These are phyloP conservation scores for Galerucella pusilla DNA, from an alignment of 2,888 invertebrate genomes.

Conservation along the genomic window DNA sequence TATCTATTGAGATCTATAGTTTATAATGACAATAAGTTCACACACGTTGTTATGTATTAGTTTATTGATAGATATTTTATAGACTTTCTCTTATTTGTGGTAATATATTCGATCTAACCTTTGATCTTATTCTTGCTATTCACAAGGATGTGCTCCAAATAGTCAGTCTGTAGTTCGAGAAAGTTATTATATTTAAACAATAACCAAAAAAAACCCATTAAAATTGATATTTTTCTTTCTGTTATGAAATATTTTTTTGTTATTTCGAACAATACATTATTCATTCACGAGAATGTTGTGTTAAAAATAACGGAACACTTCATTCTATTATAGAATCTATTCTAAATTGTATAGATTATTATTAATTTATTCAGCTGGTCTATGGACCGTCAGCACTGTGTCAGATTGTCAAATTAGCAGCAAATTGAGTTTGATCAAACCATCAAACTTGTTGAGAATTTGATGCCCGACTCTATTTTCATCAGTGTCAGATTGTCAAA, in stretches of 20 bases:
- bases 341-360: no score
- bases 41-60: conserved; percentile 17
- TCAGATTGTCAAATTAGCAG: no score
- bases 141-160: conserved; percentile 2
- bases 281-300: no score
- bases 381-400: no score
- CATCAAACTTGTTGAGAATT: no score
- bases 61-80: conserved; percentile 12
- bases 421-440: no score
- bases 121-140: conserved; percentile 1
- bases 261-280: no score
- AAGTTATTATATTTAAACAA: not conserved
- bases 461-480: no score
- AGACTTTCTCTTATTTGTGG: conserved; percentile 16
- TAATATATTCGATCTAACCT: conserved; percentile 8
- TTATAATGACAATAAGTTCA: conserved; percentile 35
- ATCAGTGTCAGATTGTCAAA: no score
- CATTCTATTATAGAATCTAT: no score
- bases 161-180: not conserved
- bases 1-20: conserved; percentile 27
- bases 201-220: not conserved
- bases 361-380: no score
- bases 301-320: no score
- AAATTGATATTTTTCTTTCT: not conserved
- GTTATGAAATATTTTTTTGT: not conserved